Conservation (phyloP, 2,113 vertebrate species). For the Tragulus kanchil region DNA sequence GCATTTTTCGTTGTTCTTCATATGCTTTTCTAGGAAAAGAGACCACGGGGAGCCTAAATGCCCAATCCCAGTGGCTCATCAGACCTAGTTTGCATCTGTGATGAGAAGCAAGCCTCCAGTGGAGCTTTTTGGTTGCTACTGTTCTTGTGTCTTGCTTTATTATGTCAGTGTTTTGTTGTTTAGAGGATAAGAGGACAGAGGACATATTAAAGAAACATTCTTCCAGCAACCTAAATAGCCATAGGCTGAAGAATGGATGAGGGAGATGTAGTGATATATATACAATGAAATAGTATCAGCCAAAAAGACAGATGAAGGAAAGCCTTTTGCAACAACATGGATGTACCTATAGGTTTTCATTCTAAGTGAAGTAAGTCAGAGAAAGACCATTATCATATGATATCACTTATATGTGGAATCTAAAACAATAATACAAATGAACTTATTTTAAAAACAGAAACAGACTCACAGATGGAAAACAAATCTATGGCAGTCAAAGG, state of each 20-base stretch:
- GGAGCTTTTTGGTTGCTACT: neutral
- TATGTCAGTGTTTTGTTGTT: neutral
- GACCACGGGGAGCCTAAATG: neutral
- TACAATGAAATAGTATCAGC: neutral
- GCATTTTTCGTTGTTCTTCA: neutral
- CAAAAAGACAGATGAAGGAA: neutral
- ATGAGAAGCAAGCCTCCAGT: neutral
- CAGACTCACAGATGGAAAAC: neutral
- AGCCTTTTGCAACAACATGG: neutral
- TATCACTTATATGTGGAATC: neutral
- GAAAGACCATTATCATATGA: neutral
- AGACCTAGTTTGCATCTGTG: neutral
- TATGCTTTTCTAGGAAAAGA: conserved; percentile 26
- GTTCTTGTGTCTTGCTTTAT: neutral
- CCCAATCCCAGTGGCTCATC: neutral
- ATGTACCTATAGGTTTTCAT: neutral
- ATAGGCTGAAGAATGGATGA: neutral
- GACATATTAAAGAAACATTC: neutral
- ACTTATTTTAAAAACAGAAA: neutral
- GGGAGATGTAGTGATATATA: neutral
- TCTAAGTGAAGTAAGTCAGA: neutral
- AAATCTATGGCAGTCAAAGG: neutral
- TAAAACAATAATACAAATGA: neutral
- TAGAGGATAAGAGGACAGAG: neutral
- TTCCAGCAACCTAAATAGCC: neutral